Percentiles rank a stretch among this genome's conserved stretches.
These are phyloP conservation scores for Gambusia yucatana DNA, from an alignment of 2,797 vertebrate species.

Conservation along the genomic window DNA sequence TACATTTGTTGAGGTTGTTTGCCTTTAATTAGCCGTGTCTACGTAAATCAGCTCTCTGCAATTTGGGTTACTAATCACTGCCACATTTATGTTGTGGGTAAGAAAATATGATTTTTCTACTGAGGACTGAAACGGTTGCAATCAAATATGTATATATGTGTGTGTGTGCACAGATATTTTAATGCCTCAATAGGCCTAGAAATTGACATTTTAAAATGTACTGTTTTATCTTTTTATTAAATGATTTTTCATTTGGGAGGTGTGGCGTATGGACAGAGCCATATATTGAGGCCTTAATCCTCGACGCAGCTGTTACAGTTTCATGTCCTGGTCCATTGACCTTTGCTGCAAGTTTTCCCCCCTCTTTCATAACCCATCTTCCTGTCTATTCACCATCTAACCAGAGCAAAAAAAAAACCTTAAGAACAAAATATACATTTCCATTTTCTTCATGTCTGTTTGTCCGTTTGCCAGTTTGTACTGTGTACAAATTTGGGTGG, in stretches of 20 bases:
- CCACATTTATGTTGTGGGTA: not conserved
- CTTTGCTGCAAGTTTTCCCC: no score
- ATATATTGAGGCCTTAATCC: no score
- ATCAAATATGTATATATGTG: not conserved
- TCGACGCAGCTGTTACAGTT: no score
- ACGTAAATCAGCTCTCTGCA: not conserved
- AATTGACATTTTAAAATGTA: not conserved
- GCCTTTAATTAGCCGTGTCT: not conserved
- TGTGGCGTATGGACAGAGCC: no score
- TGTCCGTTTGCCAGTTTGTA: not conserved
- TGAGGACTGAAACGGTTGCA: not conserved
- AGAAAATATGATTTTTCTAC: not conserved
- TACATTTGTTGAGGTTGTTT: not conserved
- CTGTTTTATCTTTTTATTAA: not conserved
- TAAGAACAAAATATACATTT: no score
- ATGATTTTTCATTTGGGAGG: not conserved
- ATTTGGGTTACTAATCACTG: not conserved
- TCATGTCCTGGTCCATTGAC: no score
- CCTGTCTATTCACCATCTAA: no score
- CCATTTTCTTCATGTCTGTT: not conserved
- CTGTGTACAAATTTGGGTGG: no score
- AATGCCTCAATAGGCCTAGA: not conserved
- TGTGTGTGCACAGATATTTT: not conserved
- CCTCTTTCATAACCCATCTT: no score
- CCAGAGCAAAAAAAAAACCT: no score